Evolutionary conservation across 2,797 vertebrate species (phyloP), one percentile per base, ranked within the genome.

Genomic region (Falco columbarius): DNA sequence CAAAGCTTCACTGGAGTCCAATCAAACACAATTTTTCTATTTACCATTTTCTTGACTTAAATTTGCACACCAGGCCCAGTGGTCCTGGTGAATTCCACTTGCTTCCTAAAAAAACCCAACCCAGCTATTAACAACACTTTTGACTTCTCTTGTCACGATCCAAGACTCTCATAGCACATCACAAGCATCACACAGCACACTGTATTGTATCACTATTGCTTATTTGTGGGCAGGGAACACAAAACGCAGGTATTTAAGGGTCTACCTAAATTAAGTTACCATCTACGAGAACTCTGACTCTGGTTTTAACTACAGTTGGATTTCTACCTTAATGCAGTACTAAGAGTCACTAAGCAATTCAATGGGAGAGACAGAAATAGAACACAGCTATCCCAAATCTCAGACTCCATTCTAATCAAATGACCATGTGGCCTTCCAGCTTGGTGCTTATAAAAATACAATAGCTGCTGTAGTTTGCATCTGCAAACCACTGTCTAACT

Each of bases 341-440:
- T 55, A 61, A 61, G 17, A 80, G 67, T 59, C 71, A 72, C 32
- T 81, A 29, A 92, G 36, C 52, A 93, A 87, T 59, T 90, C 63
- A 66, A 4, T 8, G 12, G 44, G 66, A 89, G 80, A 95, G 58
- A 38, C 40, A 80, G 74, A 84, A 95, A 76, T 38, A 85, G 76
- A 77, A 62, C 32, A 71, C 47, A 88, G 47, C n/a, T 68, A 63
- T 36, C 77, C 73, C 77, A 84, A 5, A 47, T 70, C 70, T 87
- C 74, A 92, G 55, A 58, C 18, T 66, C 63, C 70, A 81, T 93
- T 90, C 68, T 46, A 63, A 91, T n/a, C 63, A 93, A 94, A 86
- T 15, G 58, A 84, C 29, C 14, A 56, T 32, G 63, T 51, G 62
- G 59, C 30, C 30, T 70, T 70, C 40, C 81, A 71, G 56, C 26